A percentile compares a stretch with the other conserved stretches of the same genome.
Evolutionary conservation across 2,888 invertebrate species (phyloP).

Genomic region (Lumbricus terrestris): DNA sequence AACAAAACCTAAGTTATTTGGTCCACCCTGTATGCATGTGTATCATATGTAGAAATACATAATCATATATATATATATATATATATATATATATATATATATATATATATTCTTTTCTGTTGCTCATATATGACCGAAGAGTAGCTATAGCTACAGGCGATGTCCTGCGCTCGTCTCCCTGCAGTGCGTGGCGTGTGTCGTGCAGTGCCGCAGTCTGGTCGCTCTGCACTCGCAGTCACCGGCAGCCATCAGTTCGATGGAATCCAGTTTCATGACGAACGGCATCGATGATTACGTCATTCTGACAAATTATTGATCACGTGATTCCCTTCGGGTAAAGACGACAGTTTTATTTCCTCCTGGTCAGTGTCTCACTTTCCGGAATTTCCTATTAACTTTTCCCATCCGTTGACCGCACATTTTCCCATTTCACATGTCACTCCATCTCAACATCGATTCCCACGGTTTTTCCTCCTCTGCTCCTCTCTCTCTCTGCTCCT

Average conservation of each 20-base stretch:
- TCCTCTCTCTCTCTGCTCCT: not conserved
- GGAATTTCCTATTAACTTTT: not conserved
- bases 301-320: not conserved
- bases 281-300: not conserved
- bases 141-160: not conserved
- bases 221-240: not conserved
- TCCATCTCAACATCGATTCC: not conserved
- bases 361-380: not conserved
- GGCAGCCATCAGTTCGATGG: too few relatives aligned
- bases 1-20: too few relatives aligned
- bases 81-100: too few relatives aligned
- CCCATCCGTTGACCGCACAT: not conserved
- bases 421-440: not conserved
- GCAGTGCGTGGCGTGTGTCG: too few relatives aligned
- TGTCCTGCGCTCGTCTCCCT: not conserved
- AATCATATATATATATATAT: too few relatives aligned
- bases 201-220: too few relatives aligned
- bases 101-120: not conserved
- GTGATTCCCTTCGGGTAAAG: not conserved
- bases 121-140: not conserved
- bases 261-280: not conserved
- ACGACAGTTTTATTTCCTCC: not conserved
- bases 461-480: not conserved
- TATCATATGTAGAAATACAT: too few relatives aligned
- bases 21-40: too few relatives aligned